phyloP scores from a whole-genome alignment of 1,140 invertebrate genomes.

The Drepana arcuata region DNA sequence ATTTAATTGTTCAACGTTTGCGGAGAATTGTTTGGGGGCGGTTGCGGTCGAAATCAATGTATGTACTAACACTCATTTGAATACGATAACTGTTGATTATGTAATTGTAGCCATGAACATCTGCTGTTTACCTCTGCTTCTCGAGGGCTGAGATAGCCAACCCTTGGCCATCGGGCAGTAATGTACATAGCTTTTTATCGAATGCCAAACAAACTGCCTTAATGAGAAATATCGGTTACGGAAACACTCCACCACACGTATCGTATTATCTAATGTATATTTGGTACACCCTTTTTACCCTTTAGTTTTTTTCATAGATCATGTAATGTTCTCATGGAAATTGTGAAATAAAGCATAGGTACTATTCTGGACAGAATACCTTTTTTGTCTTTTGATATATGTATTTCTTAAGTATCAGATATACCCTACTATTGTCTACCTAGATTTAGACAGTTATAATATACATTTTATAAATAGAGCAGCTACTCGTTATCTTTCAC shows the following conservation, averaged over 20 bases:
- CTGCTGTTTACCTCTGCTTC: conserved; percentile 53
- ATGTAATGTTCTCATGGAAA: too few species aligned
- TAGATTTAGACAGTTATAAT: too few species aligned
- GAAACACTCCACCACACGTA: conserved; percentile 52
- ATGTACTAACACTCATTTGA: conserved; percentile 55
- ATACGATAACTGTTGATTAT: conserved; percentile 59
- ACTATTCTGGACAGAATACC: too few species aligned
- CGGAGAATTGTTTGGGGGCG: too few species aligned
- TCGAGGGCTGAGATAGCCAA: conserved; percentile 33
- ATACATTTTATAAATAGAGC: too few species aligned
- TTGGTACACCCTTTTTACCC: conserved; percentile 25
- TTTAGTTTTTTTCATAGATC: conserved; percentile 22
- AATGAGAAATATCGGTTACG: conserved; percentile 68
- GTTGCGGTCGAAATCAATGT: too few species aligned
- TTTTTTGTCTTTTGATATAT: too few species aligned
- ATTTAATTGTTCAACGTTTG: too few species aligned
- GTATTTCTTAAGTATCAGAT: too few species aligned
- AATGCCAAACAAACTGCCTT: conserved; percentile 44
- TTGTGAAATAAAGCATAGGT: too few species aligned
- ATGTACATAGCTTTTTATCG: conserved; percentile 62
- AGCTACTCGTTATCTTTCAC: too few species aligned
- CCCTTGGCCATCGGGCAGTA: conserved; percentile 57
- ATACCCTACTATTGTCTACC: too few species aligned
- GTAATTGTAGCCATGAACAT: conserved; percentile 57
- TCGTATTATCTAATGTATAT: conserved; percentile 57